These are phyloP conservation scores for Crocuta crocuta DNA, from an alignment of 2,113 vertebrate species.

Conservation along the genomic window DNA sequence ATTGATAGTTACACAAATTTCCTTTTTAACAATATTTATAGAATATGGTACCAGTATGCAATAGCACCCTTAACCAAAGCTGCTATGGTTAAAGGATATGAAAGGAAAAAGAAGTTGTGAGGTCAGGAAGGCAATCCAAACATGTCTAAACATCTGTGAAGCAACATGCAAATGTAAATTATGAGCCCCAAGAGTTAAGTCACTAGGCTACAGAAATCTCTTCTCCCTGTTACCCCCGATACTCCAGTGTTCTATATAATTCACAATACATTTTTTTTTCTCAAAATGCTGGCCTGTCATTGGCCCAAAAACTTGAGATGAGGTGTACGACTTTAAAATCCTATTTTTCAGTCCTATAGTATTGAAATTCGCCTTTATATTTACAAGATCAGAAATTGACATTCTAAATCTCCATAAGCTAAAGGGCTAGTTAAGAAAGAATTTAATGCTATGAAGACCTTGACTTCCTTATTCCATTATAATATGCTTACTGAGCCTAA, in stretches of 20 bases:
- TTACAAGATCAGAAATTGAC: background rate
- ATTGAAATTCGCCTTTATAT: conserved; percentile 32
- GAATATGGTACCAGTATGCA: background rate
- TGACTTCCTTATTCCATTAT: conserved; percentile 54
- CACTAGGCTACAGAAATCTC: conserved; percentile 16
- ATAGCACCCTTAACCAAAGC: background rate
- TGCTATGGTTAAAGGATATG: background rate
- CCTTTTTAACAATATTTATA: conserved; percentile 35
- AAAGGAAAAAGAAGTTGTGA: background rate
- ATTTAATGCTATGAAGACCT: conserved; percentile 21
- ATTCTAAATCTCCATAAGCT: background rate
- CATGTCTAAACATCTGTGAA: conserved; percentile 11
- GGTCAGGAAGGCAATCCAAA: background rate
- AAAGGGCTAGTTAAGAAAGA: conserved; percentile 46
- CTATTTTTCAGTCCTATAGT: conserved; percentile 27
- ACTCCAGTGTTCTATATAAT: background rate
- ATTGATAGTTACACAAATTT: conserved; percentile 50
- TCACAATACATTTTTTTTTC: background rate
- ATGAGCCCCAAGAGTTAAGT: conserved; percentile 39
- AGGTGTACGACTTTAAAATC: background rate
- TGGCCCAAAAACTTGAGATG: background rate
- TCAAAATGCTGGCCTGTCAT: background rate
- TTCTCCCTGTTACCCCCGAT: background rate
- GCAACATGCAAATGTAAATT: background rate
- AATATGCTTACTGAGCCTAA: conserved; percentile 64